Evolutionary conservation across 2,113 vertebrate species (phyloP).

Genomic region (Litocranius walleri): DNA sequence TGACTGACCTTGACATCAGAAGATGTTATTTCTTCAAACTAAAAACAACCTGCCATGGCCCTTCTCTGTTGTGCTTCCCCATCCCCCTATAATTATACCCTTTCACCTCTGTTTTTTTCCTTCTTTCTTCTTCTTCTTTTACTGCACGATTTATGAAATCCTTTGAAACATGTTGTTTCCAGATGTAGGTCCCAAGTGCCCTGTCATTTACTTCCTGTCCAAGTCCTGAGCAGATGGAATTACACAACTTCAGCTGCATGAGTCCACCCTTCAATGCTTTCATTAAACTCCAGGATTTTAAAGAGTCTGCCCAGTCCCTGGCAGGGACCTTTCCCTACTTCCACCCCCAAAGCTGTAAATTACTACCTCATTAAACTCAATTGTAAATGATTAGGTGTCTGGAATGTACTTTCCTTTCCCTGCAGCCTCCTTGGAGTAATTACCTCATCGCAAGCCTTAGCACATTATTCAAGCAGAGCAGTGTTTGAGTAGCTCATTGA

Average conservation of each 20-base stretch:
- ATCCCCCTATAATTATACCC: not conserved
- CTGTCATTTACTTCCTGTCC: conserved; percentile 73
- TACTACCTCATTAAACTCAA: conserved; percentile 70
- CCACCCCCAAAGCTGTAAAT: conserved; percentile 64
- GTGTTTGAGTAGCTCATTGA: not conserved
- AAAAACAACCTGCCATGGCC: not conserved
- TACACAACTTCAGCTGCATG: conserved; percentile 29
- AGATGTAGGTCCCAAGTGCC: conserved; percentile 76
- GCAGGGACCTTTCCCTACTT: conserved; percentile 54
- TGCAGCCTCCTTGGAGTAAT: conserved; percentile 59
- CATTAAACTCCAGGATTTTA: conserved; percentile 71
- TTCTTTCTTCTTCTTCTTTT: conserved; percentile 26
- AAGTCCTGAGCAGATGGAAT: conserved; percentile 70
- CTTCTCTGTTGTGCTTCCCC: conserved; percentile 11
- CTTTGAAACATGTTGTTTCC: conserved; percentile 81
- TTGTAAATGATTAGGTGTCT: conserved; percentile 72
- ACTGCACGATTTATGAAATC: conserved; percentile 73
- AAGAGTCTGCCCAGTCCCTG: conserved; percentile 49
- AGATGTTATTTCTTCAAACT: conserved; percentile 45
- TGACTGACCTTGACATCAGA: not conserved
- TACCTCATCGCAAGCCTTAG: not conserved
- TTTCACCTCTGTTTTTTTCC: not conserved
- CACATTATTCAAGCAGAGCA: not conserved
- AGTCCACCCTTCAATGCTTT: conserved; percentile 56
- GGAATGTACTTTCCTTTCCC: conserved; percentile 66